Evolutionary conservation across 2,888 invertebrate genomes (phyloP), one percentile per base, ranked within the genome.

Genomic region (Tenthredo scrophulariae): DNA sequence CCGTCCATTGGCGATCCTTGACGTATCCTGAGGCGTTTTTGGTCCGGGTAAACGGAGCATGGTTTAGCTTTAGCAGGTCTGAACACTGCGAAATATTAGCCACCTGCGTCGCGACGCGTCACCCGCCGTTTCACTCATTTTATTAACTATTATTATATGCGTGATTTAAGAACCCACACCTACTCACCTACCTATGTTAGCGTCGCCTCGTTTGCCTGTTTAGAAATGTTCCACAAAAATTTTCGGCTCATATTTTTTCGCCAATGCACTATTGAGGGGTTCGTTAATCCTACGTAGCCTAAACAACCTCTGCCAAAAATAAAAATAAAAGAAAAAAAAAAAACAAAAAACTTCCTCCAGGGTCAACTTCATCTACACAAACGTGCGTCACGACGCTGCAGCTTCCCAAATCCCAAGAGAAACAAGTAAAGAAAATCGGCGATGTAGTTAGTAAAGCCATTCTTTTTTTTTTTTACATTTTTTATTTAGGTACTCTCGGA

Each of bases 131-230:
- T 89, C 88, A 89, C 90, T 88, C 91, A 90, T 90, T 92, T 92
- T 92, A 93, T 92, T 92, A 92, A 91, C 91, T 92, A 92, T 92
- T 93, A 92, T 93, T 93, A 92, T 90, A 91, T 90, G 89, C 90
- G 89, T 90, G 90, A 90, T 89, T 91, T 88, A 87, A 83, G 88
- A 84, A 77, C 18, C n/a, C 82, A 77, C 74, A 43, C 67, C 86
- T 85, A 84, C 79, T 65, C 7, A 40, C 40, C 40, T 15, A 46
- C 13, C 46, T 46, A 46, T 10, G 13, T 83, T 70, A 74, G 85
- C 40, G 75, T 72, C 46, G 75, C 79, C 22, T 72, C 37, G 77
- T 50, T 84, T 84, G 86, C 74, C 88, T 91, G 91, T 92, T 93
- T 93, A 93, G 93, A 93, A 92, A 92, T 92, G 58, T 92, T 91